A percentile compares a stretch with the other conserved stretches of the same genome.
Evolutionary conservation across 2,797 vertebrate species (phyloP).

Genomic region (Kryptopterus vitreolus): DNA sequence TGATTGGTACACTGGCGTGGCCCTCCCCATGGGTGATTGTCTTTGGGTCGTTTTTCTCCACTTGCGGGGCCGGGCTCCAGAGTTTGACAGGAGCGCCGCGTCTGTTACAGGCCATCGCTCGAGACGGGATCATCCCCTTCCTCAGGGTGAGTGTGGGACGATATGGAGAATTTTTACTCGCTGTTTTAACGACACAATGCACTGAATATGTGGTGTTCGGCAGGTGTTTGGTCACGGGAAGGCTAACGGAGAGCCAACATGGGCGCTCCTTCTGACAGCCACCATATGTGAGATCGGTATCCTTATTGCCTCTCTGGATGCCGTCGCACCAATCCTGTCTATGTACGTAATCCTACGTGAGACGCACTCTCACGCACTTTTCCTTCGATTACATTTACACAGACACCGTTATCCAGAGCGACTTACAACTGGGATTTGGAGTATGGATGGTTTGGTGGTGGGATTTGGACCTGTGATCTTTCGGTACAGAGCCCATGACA

Average conservation of each 20-base stretch:
- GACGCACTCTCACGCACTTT: conserved; percentile 11
- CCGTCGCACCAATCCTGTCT: conserved; percentile 96
- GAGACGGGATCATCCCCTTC: conserved; percentile 96
- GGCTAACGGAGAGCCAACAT: conserved; percentile 95
- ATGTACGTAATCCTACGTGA: conserved; percentile 84
- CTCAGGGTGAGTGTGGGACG: conserved; percentile 79
- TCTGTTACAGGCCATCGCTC: conserved; percentile 92
- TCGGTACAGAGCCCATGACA: too few species aligned
- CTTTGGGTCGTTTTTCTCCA: conserved; percentile 96
- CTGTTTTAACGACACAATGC: too few species aligned
- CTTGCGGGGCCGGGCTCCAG: conserved; percentile 94
- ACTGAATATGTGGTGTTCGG: background rate
- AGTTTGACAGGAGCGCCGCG: conserved; percentile 96
- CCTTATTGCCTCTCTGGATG: conserved; percentile 94
- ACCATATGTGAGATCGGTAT: conserved; percentile 98
- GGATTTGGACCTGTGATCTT: too few species aligned
- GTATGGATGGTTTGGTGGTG: too few species aligned
- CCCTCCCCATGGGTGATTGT: conserved; percentile 98
- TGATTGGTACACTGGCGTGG: conserved; percentile 96
- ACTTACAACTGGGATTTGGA: too few species aligned
- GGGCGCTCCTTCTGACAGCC: conserved; percentile 93
- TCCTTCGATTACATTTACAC: conserved; percentile 1
- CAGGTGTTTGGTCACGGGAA: conserved; percentile 97
- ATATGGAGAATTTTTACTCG: too few species aligned
- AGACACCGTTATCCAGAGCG: too few species aligned